Base-by-base conservation (phyloP, 2,888 invertebrate genomes). In the Hartigia nigra region DNA sequence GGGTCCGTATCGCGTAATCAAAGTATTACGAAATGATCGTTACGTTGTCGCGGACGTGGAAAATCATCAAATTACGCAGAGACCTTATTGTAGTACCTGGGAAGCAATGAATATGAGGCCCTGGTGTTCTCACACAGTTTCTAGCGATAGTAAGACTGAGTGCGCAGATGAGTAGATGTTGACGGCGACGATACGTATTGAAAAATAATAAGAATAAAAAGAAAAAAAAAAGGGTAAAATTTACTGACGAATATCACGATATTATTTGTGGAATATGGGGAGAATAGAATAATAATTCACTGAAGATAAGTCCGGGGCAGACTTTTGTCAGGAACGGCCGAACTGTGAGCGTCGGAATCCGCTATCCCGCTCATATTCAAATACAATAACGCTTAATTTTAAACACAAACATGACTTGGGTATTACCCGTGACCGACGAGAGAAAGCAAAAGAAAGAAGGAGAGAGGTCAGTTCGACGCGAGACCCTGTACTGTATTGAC, bases 41-140 rank as follows among this genome's bases (percentile, higher is more conserved):
- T 86, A 84, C 76, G 79, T 84, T 0, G 36, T 85, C 0, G 34
- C 70, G 1, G 85, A 86, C 55, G 74, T 83, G 3, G 82, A 85
- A 31, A 76, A 78, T 34, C 78, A 77, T 12, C 83, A 83, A 74
- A 37, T 78, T 12, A 82, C 81, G 0, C 83, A 84, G 35, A 74
- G 72, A 31, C 80, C 83, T 0, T 84, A 83, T 70, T 23, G 74
- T 3, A 81, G 81, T 31, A 81, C 81, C 4, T 85, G 83, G 81
- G 82, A 85, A 77, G 79, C 83, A 12, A 36, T 75, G 1, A 83
- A 85, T 36, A 77, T 83, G 74, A 74, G 77, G 12, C 79, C 83
- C 4, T 84, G 82, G 82, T 75, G 78, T 70, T 31, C 79, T 34
- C 31, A n/a, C 75, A 80, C 74, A 32, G n/a, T 32, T 31, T 12